These are phyloP conservation scores for Ceratothoa steindachneri DNA, from an alignment of 2,888 invertebrate species.

Conservation along the genomic window DNA sequence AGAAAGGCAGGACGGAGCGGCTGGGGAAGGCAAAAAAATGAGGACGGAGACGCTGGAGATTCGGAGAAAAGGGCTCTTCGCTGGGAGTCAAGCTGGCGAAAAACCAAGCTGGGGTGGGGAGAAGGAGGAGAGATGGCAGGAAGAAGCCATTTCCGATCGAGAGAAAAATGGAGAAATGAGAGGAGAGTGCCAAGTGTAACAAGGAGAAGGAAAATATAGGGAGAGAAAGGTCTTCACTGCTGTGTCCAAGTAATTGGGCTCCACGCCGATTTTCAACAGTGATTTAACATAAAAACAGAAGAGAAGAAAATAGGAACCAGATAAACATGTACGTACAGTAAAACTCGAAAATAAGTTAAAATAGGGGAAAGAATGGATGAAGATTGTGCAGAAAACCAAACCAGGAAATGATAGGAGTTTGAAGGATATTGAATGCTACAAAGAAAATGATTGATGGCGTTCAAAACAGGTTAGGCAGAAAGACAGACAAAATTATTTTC, in stretches of 20 bases:
- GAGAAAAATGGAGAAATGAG: not conserved
- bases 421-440: not conserved
- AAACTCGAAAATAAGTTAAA: no score
- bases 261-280: no score
- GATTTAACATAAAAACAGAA: no score
- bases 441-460: not conserved
- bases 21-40: not conserved
- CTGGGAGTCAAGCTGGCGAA: not conserved
- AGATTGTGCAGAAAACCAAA: not conserved
- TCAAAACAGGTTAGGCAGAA: not conserved
- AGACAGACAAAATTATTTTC: no score
- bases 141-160: conserved; percentile 4
- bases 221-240: not conserved
- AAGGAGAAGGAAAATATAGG: not conserved
- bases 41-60: not conserved
- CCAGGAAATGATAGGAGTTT: not conserved
- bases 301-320: no score
- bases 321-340: no score
- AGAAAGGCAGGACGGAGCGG: not conserved
- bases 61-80: not conserved
- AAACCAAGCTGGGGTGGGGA: not conserved
- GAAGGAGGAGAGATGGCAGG: not conserved
- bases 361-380: not conserved
- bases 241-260: not conserved
- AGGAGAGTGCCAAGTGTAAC: not conserved